These are phyloP conservation scores for Caenorhabditis sinica DNA, from an alignment of 2,888 invertebrate species.

Conservation along the genomic window DNA sequence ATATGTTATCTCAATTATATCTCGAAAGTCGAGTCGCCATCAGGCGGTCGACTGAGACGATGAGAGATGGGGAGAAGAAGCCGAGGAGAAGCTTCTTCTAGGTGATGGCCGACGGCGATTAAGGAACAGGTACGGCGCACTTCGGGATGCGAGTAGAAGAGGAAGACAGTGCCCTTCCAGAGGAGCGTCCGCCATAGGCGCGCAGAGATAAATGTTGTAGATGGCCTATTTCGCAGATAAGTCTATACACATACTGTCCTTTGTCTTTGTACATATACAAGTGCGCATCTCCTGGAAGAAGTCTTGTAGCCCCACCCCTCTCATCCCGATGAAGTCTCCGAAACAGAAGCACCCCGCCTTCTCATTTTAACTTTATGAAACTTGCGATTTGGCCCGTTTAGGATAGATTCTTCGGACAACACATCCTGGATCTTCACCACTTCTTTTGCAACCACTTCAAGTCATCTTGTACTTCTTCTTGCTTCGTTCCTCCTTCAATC, in stretches of 20 bases:
- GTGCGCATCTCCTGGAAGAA: constrained; percentile 64
- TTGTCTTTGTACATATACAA: constrained; percentile 63
- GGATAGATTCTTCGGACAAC: constrained; percentile 21
- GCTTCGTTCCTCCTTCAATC: constrained; percentile 36
- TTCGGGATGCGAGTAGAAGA: constrained; percentile 57
- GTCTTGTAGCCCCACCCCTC: constrained; percentile 42
- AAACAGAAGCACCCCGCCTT: constrained; percentile 25
- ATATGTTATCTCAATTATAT: constrained; percentile 63
- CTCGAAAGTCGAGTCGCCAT: constrained; percentile 59
- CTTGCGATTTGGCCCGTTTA: constrained; percentile 52
- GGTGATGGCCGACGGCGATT: constrained; percentile 67
- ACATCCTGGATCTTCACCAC: constrained; percentile 36
- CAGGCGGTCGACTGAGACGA: constrained; percentile 31
- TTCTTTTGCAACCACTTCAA: constrained; percentile 56
- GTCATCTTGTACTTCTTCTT: constrained; percentile 52
- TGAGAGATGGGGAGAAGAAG: constrained; percentile 28
- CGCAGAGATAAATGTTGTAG: constrained; percentile 69
- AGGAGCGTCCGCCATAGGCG: constrained; percentile 53
- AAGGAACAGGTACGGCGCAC: constrained; percentile 66
- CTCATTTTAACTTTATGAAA: constrained; percentile 67
- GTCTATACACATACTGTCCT: constrained; percentile 64
- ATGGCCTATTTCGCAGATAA: constrained; percentile 70
- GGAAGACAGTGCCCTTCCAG: constrained; percentile 54
- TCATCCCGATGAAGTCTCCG: constrained; percentile 40
- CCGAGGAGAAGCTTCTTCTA: constrained; percentile 43